These are phyloP conservation scores for Alethe diademata DNA, from an alignment of 2,113 vertebrate genomes.

Conservation along the genomic window DNA sequence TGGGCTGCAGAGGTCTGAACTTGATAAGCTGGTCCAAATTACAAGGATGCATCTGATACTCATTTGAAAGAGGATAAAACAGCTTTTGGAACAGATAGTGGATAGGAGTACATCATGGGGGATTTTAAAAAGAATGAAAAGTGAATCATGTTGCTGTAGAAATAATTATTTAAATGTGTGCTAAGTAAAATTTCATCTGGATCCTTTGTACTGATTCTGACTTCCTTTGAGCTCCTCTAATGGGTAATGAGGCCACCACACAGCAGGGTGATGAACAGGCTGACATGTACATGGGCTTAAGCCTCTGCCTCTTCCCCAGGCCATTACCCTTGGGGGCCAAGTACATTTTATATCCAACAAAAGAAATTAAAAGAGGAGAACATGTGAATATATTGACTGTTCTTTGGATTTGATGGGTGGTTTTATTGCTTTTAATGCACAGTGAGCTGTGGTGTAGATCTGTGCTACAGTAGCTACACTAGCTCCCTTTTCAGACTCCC, in stretches of 20 bases:
- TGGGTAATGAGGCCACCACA: neutral
- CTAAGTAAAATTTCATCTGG: constrained; percentile 8
- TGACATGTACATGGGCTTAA: neutral
- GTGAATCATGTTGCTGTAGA: constrained; percentile 1
- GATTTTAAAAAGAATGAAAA: constrained; percentile 26
- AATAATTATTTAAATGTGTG: constrained; percentile 36
- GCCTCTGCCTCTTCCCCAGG: neutral
- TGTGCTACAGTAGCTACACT: neutral
- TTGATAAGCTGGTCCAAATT: constrained; percentile 2
- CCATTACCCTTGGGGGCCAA: neutral
- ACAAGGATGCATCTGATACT: constrained; percentile 13
- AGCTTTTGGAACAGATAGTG: constrained; percentile 1
- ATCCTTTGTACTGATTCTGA: neutral
- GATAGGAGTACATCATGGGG: neutral
- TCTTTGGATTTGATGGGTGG: neutral
- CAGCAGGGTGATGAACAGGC: neutral
- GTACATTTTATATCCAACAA: neutral
- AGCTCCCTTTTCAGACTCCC: neutral
- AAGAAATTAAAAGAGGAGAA: neutral
- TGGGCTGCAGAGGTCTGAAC: neutral
- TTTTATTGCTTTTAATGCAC: neutral
- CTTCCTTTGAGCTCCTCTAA: neutral
- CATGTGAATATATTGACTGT: neutral
- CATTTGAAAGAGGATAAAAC: constrained; percentile 9
- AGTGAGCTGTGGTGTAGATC: neutral